These are phyloP conservation scores for Brachyhypopomus occidentalis DNA, from an alignment of 2,113 vertebrate genomes.

Conservation along the genomic window DNA sequence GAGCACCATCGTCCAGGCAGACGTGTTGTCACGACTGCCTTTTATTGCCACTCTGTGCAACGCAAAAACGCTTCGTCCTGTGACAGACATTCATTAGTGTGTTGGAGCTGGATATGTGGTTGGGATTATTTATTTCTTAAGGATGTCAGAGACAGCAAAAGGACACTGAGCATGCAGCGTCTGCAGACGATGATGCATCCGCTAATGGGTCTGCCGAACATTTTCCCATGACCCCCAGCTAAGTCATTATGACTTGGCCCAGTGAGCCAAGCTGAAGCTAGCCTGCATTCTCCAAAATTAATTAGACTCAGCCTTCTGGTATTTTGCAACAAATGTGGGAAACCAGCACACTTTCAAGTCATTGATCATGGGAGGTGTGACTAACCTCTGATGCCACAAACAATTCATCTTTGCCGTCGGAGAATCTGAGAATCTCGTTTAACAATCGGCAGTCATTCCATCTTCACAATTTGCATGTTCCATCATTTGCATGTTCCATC, in stretches of 20 bases:
- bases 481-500: background rate
- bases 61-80: slow-evolving; percentile 13
- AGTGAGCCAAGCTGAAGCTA: background rate
- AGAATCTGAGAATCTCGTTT: background rate
- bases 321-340: background rate
- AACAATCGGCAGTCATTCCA: background rate
- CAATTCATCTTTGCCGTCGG: background rate
- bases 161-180: slow-evolving; percentile 4
- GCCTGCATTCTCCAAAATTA: slow-evolving; percentile 7
- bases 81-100: slow-evolving; percentile 49
- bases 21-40: slow-evolving; percentile 46
- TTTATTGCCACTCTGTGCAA: slow-evolving; percentile 41
- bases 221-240: background rate
- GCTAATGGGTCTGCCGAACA: background rate
- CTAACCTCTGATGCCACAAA: background rate
- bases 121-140: slow-evolving; percentile 44
- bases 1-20: background rate
- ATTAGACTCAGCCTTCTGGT: slow-evolving; percentile 2
- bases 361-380: slow-evolving; percentile 14
- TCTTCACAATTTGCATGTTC: background rate
- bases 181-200: background rate
- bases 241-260: background rate
- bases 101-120: slow-evolving; percentile 39
- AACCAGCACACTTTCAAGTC: slow-evolving; percentile 5
- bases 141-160: slow-evolving; percentile 42